Evolutionary conservation across 2,888 invertebrate species (phyloP).

Genomic region (Apantesis nais): DNA sequence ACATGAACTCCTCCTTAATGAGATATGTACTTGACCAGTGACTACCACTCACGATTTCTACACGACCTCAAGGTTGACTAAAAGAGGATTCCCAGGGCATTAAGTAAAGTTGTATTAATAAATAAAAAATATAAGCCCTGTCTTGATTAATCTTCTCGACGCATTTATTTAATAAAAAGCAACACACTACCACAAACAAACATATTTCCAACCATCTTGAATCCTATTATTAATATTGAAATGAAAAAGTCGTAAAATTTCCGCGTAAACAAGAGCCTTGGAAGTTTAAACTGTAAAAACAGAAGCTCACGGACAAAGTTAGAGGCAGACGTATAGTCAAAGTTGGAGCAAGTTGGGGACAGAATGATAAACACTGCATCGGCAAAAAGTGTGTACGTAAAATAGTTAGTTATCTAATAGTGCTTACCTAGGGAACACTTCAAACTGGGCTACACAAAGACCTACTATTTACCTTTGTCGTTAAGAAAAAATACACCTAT

Average conservation of each 20-base stretch:
- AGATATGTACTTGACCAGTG: no score
- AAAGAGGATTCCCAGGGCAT: no score
- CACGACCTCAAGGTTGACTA: no score
- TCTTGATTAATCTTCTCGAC: not conserved
- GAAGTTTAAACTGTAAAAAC: conserved; percentile 45
- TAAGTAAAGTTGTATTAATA: no score
- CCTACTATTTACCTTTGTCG: conserved; percentile 7
- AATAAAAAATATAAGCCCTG: not conserved
- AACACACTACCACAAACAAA: conserved; percentile 13
- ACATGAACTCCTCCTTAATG: no score
- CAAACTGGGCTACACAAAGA: conserved; percentile 1
- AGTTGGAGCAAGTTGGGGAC: conserved; percentile 58
- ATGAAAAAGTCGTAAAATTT: conserved; percentile 37
- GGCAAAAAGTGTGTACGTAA: conserved; percentile 31
- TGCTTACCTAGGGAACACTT: conserved; percentile 35
- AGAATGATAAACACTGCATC: conserved; percentile 60
- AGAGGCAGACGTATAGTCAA: conserved; percentile 59
- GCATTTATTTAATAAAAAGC: not conserved
- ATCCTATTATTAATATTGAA: conserved; percentile 44
- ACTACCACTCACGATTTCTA: no score
- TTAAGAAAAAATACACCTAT: conserved; percentile 18
- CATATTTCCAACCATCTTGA: conserved; percentile 19
- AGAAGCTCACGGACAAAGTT: conserved; percentile 49
- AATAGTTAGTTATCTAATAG: conserved; percentile 20
- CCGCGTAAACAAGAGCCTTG: conserved; percentile 34